phyloP scores from a whole-genome alignment of 2,113 vertebrate species.

The Indicator indicator region DNA sequence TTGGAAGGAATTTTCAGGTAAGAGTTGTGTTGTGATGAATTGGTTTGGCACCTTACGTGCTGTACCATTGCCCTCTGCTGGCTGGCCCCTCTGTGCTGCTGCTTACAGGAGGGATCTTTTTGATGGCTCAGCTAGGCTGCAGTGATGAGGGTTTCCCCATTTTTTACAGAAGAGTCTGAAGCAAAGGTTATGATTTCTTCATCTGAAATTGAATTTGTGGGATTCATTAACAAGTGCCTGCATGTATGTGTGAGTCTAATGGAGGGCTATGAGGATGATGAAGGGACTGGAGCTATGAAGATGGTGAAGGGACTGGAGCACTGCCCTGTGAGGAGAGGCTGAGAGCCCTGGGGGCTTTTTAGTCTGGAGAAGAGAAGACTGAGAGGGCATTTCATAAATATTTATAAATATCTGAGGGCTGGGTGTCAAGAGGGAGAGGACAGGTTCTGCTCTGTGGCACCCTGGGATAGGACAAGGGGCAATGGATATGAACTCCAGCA shows the following conservation, averaged over 20 bases:
- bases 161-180: not conserved
- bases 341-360: too few species aligned
- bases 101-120: not conserved
- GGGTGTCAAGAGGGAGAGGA: too few species aligned
- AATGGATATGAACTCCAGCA: too few species aligned
- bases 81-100: not conserved
- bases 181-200: not conserved
- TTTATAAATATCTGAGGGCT: too few species aligned
- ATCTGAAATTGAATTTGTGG: not conserved
- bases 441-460: too few species aligned
- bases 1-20: not conserved
- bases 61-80: constrained; percentile 53
- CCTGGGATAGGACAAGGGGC: too few species aligned
- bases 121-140: not conserved
- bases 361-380: too few species aligned
- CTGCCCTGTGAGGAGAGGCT: too few species aligned
- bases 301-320: too few species aligned
- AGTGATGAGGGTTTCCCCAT: not conserved
- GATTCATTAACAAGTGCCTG: not conserved
- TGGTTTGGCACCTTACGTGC: not conserved
- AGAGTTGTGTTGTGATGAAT: not conserved
- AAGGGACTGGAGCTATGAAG: too few species aligned
- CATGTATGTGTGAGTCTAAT: not conserved
- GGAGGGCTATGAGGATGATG: too few species aligned
- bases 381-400: too few species aligned